Percentiles rank a stretch among this genome's conserved stretches.
phyloP scores from a whole-genome alignment of 2,888 invertebrate species.

The Drosophila kuntzei region DNA sequence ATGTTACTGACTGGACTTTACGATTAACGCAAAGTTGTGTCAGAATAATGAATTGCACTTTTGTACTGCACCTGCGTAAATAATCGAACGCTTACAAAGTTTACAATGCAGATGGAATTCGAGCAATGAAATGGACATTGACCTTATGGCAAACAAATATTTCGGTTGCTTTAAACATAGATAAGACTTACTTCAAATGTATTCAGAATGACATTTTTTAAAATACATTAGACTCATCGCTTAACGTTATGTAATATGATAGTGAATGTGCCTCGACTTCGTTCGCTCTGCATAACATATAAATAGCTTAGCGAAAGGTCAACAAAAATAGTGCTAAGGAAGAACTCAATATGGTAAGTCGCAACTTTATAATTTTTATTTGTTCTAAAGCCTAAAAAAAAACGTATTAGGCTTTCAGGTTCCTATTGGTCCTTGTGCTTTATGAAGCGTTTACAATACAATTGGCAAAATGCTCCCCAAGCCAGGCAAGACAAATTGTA shows the following conservation, averaged over 20 bases:
- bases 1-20: neutral
- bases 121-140: neutral
- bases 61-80: too few relatives aligned
- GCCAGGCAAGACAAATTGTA: neutral
- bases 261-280: neutral
- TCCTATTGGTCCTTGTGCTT: conserved; percentile 3
- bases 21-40: neutral
- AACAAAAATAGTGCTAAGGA: neutral
- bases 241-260: neutral
- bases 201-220: neutral
- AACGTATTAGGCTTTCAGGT: conserved; percentile 4
- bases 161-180: neutral
- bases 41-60: neutral
- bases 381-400: neutral
- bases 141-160: neutral
- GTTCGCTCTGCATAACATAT: neutral
- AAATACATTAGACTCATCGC: neutral
- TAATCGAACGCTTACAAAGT: too few relatives aligned
- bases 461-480: neutral
- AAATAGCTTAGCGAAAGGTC: neutral
- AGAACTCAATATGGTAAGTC: conserved; percentile 14
- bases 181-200: neutral
- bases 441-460: neutral
- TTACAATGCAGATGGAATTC: too few relatives aligned
- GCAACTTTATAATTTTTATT: neutral